Conservation (phyloP, 2,113 vertebrate species). For the Geococcyx californianus region DNA sequence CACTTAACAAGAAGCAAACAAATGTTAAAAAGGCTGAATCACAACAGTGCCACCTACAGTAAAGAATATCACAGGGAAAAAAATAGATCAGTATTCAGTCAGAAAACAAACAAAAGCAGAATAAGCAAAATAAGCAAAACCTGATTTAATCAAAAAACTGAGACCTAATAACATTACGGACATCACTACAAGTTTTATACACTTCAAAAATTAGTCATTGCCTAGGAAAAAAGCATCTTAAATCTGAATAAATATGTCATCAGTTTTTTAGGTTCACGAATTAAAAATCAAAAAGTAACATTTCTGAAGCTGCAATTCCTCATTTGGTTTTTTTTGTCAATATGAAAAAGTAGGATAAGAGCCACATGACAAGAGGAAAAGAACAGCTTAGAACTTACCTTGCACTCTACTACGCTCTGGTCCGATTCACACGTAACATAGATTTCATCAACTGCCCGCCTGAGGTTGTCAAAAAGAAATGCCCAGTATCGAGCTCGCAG, state of each 20-base stretch:
- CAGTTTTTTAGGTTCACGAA: background rate
- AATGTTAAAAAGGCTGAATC: conserved; percentile 59
- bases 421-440: conserved; percentile 98
- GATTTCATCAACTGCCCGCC: conserved; percentile 95
- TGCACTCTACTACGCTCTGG: conserved; percentile 98
- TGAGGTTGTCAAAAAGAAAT: conserved; percentile 96
- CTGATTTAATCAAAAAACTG: background rate
- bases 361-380: background rate
- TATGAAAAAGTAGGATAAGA: rapidly evolving
- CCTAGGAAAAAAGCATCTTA: background rate
- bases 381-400: conserved; percentile 73
- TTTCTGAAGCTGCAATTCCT: background rate
- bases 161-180: background rate
- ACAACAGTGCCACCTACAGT: conserved; percentile 74
- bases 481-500: conserved; percentile 97
- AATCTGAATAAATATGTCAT: background rate
- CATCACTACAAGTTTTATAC: background rate
- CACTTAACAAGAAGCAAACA: conserved; percentile 74
- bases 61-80: background rate
- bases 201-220: background rate
- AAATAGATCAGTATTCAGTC: background rate
- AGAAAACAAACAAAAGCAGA: background rate
- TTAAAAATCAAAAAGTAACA: background rate
- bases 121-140: background rate
- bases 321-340: background rate